Evolutionary conservation across 2,888 invertebrate genomes (phyloP), one percentile per base, ranked within the genome.

Genomic region (Scaptomyza parva): DNA sequence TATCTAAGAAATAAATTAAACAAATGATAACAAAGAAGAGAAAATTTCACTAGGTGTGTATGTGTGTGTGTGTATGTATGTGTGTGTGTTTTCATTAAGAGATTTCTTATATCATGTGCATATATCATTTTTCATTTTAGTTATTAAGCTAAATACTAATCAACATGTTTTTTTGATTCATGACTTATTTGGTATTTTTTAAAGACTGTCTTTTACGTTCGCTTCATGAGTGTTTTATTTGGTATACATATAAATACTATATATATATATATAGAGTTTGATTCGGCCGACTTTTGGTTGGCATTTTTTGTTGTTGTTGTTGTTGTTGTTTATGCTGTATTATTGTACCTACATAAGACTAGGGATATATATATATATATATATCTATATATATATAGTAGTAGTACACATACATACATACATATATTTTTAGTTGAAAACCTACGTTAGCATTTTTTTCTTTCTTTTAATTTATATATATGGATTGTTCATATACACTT

Each of bases 291-390:
- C n/a, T 55, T 11, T 45, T 28, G 8, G 7, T 35, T 41, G 17
- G 40, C n/a, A 35, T 55, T 43, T 33, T n/a, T n/a, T n/a, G n/a
- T n/a, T n/a, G n/a, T n/a, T n/a, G n/a, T n/a, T n/a, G n/a, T n/a
- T n/a, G n/a, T n/a, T n/a, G n/a, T n/a, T n/a, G n/a, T n/a, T 9
- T 22, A 14, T 33, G 41, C 52, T 28, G 62, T 62, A 70, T 78
- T 80, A 68, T 75, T 79, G 71, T 74, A 65, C 64, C 80, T 82
- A 82, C 71, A 60, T 70, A 80, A 82, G 70, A 82, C 80, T 76
- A 67, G 82, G 79, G 70, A 78, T 66, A 68, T 73, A 12, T 12
- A 30, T 30, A 30, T 5, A 24, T 3, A 2, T 3, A 24, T 24
- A n/a, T n/a, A n/a, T n/a, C n/a, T n/a, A n/a, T n/a, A n/a, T n/a